Base-by-base conservation (phyloP, 2,888 invertebrate genomes). In the Habroteleia sp. region DNA sequence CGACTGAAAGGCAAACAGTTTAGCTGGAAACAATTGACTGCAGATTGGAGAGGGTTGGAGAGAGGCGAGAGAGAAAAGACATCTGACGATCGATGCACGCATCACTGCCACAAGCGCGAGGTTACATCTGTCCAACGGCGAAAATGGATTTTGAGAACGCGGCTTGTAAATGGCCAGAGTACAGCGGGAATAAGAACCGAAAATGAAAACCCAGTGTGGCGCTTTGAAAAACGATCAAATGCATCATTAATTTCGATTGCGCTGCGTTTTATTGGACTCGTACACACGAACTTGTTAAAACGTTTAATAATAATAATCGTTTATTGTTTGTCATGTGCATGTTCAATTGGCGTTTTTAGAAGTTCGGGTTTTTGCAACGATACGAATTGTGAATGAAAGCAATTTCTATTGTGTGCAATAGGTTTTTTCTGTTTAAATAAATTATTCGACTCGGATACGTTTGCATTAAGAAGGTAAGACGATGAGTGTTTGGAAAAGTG, bases 11-110 rank as follows among this genome's bases (percentile, higher is more conserved):
- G 87, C 87, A 88, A 88, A 88, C 88, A 88, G 87, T 88, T 88
- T 88, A 88, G 87, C 86, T 88, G 88, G 87, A 88, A 88, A 88
- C 88, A 88, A 88, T 88, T 88, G 88, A 87, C 87, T 88, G 88
- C 87, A 88, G 88, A 88, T 88, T 88, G 87, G 84, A 87, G 85
- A 85, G 87, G 83, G 85, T 80, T 78, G 80, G 78, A 79, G 77
- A 52, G 65, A 66, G n/a, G 65, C 63, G 60, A 69, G 79, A 80
- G 52, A 60, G 63, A 72, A 56, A 73, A 83, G 81, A 81, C 84
- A 84, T 84, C 81, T 81, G 83, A 83, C 84, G 84, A 84, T 85
- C 84, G 85, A 84, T 85, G 85, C 85, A 84, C 82, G 84, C 82
- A 79, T 80, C 82, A 78, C 80, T 81, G 82, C 81, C 82, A 80